These are phyloP conservation scores for Takifugu ocellatus DNA, from an alignment of 2,797 vertebrate species.

Conservation along the genomic window DNA sequence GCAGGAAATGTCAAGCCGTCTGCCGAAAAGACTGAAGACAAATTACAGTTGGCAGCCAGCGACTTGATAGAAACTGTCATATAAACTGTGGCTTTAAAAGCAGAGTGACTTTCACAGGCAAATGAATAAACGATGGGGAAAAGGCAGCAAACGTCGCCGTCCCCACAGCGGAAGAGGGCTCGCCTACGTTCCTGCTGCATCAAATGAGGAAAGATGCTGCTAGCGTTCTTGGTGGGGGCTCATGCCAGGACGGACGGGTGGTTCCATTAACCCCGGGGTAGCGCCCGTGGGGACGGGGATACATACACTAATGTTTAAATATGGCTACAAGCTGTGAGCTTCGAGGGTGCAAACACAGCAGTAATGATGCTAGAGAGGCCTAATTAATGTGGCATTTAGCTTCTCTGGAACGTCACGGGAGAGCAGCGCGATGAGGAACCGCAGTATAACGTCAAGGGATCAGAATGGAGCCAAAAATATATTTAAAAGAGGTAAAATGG, in stretches of 20 bases:
- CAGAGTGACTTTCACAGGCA: constrained; percentile 15
- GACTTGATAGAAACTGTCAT: constrained; percentile 1
- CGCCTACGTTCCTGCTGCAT: constrained; percentile 3
- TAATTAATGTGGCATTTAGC: constrained; percentile 29
- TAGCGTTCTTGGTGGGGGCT: background rate
- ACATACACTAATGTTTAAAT: constrained; percentile 30
- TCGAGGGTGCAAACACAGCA: constrained; percentile 10
- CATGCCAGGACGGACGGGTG: constrained; percentile 11
- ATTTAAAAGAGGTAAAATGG: background rate
- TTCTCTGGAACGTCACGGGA: constrained; percentile 5
- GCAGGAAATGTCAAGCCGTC: constrained; percentile 30
- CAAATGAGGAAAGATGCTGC: background rate
- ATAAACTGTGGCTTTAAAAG: background rate
- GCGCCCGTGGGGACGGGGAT: background rate
- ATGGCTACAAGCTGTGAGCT: constrained; percentile 41
- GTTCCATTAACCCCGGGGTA: background rate
- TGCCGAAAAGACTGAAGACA: background rate
- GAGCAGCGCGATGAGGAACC: background rate
- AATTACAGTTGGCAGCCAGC: constrained; percentile 10
- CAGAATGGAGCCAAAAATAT: background rate
- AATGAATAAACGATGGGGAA: constrained; percentile 18
- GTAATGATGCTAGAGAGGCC: constrained; percentile 3
- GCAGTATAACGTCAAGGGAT: background rate
- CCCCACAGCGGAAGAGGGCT: constrained; percentile 18
- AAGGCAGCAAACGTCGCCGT: constrained; percentile 42